These are phyloP conservation scores for Cyprinodon diabolis DNA, from an alignment of 2,797 vertebrate species.

Conservation along the genomic window DNA sequence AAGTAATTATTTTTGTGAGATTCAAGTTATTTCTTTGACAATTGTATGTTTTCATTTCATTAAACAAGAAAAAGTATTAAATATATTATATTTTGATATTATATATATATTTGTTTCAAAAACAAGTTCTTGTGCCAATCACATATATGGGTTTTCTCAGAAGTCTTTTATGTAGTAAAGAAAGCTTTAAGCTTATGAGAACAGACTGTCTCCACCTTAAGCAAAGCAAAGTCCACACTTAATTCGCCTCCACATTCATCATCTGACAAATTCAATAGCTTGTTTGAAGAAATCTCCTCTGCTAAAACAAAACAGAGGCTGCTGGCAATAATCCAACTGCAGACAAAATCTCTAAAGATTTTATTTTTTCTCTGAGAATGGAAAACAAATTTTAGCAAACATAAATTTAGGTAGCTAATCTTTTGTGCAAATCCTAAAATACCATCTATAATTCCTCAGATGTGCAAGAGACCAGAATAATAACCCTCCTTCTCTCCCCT, in stretches of 20 bases:
- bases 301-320: slow-evolving; percentile 10
- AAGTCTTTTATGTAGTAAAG: slow-evolving; percentile 6
- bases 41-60: no score
- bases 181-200: slow-evolving; percentile 13
- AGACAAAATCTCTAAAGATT: slow-evolving; percentile 8
- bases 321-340: slow-evolving; percentile 35
- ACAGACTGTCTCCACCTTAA: slow-evolving; percentile 1
- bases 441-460: slow-evolving; percentile 32
- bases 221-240: slow-evolving; percentile 12
- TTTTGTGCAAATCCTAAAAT: slow-evolving; percentile 41
- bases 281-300: slow-evolving; percentile 14
- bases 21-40: no score
- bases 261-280: slow-evolving; percentile 24
- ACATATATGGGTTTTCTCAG: not conserved
- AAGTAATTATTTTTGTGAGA: no score
- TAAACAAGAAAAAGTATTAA: no score
- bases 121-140: not conserved
- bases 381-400: slow-evolving; percentile 48
- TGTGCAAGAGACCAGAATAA: slow-evolving; percentile 45
- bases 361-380: slow-evolving; percentile 17
- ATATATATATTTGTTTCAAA: no score
- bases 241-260: slow-evolving; percentile 6
- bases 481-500: slow-evolving; percentile 50
- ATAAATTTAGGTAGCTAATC: slow-evolving; percentile 52
- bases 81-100: no score